A percentile compares a stretch with the other conserved stretches of the same genome.
These are phyloP conservation scores for Mimas tiliae DNA, from an alignment of 2,888 invertebrate species.

Conservation along the genomic window DNA sequence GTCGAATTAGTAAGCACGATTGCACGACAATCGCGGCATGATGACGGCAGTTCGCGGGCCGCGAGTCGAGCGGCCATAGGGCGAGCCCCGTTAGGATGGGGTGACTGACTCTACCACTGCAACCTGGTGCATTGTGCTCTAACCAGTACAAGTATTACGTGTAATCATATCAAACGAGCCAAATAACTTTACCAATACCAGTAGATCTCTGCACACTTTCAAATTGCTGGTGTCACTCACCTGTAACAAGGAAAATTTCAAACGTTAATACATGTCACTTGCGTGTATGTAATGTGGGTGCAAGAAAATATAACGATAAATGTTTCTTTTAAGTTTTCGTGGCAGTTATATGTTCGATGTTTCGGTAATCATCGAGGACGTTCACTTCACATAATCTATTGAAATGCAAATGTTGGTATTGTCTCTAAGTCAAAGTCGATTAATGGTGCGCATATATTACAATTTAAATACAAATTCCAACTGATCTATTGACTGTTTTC, in stretches of 20 bases:
- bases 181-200: slow-evolving; percentile 64
- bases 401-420: slow-evolving; percentile 70
- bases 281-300: not conserved
- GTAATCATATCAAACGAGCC: slow-evolving; percentile 70
- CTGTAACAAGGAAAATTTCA: slow-evolving; percentile 60
- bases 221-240: slow-evolving; percentile 55
- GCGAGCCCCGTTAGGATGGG: slow-evolving; percentile 82
- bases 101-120: slow-evolving; percentile 81
- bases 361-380: slow-evolving; percentile 49
- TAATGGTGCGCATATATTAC: slow-evolving; percentile 61
- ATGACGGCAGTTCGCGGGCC: slow-evolving; percentile 67
- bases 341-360: slow-evolving; percentile 38
- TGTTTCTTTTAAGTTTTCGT: slow-evolving; percentile 8
- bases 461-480: slow-evolving; percentile 61
- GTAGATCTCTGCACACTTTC: slow-evolving; percentile 33
- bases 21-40: slow-evolving; percentile 71
- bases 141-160: slow-evolving; percentile 80
- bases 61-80: slow-evolving; percentile 68
- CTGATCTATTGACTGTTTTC: slow-evolving; percentile 61
- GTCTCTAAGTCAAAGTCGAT: slow-evolving; percentile 72
- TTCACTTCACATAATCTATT: slow-evolving; percentile 59
- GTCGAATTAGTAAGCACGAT: slow-evolving; percentile 72
- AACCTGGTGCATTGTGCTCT: slow-evolving; percentile 84
- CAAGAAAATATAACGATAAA: not conserved
- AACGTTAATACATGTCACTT: slow-evolving; percentile 22